Conservation (phyloP, 2,797 vertebrate species). For the Pelochelys cantorii region DNA sequence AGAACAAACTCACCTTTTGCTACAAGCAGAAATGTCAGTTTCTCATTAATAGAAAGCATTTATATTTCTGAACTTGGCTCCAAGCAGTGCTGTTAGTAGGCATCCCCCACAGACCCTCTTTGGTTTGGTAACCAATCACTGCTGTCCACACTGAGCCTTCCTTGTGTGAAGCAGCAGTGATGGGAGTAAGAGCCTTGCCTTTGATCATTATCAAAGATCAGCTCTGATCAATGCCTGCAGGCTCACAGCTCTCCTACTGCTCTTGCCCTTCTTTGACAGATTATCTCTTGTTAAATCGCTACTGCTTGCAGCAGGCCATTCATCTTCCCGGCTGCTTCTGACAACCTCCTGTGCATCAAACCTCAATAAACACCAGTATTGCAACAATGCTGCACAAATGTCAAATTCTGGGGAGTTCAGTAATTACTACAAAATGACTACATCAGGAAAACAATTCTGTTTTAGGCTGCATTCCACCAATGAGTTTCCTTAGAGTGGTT, state of each 20-base stretch:
- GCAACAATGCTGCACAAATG: neutral
- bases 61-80: neutral
- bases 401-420: constrained; percentile 6
- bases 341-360: neutral
- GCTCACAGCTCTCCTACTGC: neutral
- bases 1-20: neutral
- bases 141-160: neutral
- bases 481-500: neutral
- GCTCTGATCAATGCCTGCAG: constrained; percentile 46
- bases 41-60: neutral
- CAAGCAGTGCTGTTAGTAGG: neutral
- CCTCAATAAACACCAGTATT: neutral
- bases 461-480: neutral
- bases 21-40: neutral
- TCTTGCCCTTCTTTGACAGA: constrained; percentile 17
- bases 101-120: neutral
- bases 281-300: constrained; percentile 39
- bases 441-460: neutral
- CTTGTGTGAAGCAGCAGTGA: constrained; percentile 14
- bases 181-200: neutral
- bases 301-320: constrained; percentile 36
- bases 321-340: constrained; percentile 25
- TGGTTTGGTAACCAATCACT: neutral
- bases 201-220: constrained; percentile 44
- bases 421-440: neutral